Evolutionary conservation across 2,113 vertebrate species (phyloP).

Genomic region (Stictonetta naevosa): DNA sequence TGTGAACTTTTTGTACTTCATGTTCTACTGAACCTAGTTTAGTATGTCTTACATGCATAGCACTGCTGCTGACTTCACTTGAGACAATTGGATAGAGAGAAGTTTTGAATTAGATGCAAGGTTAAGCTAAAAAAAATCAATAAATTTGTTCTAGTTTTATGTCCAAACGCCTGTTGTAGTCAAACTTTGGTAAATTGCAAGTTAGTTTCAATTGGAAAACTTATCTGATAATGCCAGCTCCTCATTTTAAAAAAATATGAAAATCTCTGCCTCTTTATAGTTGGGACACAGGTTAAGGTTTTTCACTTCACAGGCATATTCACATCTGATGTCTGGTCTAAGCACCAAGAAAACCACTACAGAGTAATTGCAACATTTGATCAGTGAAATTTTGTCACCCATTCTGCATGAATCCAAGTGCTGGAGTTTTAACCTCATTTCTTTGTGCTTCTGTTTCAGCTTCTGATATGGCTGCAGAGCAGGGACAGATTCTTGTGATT

Average conservation of each 20-base stretch:
- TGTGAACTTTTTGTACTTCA: neutral
- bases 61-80: neutral
- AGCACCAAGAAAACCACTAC: neutral
- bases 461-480: slow-evolving; percentile 91
- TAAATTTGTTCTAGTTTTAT: neutral
- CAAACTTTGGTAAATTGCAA: neutral
- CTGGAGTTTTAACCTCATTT: neutral
- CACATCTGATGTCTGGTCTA: neutral
- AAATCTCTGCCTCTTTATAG: neutral
- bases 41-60: neutral
- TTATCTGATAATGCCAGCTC: neutral
- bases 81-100: neutral
- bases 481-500: slow-evolving; percentile 94
- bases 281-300: neutral
- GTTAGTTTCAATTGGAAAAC: no score
- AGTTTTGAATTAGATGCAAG: neutral
- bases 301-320: neutral
- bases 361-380: neutral
- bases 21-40: neutral
- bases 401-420: neutral
- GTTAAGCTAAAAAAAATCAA: neutral
- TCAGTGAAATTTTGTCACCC: neutral
- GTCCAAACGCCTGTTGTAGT: neutral
- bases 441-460: slow-evolving; percentile 79
- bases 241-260: neutral